Percentiles rank a stretch among this genome's conserved stretches.
These are phyloP conservation scores for Antennarius maculatus DNA, from an alignment of 2,797 vertebrate genomes.

Conservation along the genomic window DNA sequence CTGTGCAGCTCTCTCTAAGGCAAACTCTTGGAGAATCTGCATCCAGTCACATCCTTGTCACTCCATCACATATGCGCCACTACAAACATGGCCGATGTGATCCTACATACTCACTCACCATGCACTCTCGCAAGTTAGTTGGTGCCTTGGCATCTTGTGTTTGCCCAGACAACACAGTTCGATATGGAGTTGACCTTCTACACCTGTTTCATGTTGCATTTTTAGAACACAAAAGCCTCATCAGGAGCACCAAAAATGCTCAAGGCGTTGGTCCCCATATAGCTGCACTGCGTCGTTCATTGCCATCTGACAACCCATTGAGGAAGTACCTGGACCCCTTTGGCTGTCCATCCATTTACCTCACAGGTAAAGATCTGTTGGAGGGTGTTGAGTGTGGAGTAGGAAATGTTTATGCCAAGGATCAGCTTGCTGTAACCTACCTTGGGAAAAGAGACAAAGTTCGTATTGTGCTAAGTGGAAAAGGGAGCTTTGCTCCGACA, in stretches of 20 bases:
- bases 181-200: constrained; percentile 69
- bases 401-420: constrained; percentile 83
- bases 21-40: constrained; percentile 77
- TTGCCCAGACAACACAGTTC: constrained; percentile 56
- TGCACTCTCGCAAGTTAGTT: constrained; percentile 72
- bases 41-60: constrained; percentile 76
- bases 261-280: constrained; percentile 82
- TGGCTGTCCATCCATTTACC: constrained; percentile 83
- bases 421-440: constrained; percentile 84
- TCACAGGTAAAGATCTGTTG: constrained; percentile 81
- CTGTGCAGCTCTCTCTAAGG: constrained; percentile 82
- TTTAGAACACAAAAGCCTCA: constrained; percentile 81
- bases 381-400: constrained; percentile 83
- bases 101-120: constrained; percentile 82
- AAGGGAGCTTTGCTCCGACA: constrained; percentile 76
- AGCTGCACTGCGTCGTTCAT: constrained; percentile 70
- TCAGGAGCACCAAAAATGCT: constrained; percentile 81
- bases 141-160: constrained; percentile 61
- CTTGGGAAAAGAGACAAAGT: constrained; percentile 79
- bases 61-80: constrained; percentile 85
- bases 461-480: constrained; percentile 80
- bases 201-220: constrained; percentile 79
- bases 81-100: constrained; percentile 86
- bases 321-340: constrained; percentile 80
- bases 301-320: constrained; percentile 77